Conservation (phyloP, 2,888 invertebrate genomes). For the Calameuta pallipes region DNA sequence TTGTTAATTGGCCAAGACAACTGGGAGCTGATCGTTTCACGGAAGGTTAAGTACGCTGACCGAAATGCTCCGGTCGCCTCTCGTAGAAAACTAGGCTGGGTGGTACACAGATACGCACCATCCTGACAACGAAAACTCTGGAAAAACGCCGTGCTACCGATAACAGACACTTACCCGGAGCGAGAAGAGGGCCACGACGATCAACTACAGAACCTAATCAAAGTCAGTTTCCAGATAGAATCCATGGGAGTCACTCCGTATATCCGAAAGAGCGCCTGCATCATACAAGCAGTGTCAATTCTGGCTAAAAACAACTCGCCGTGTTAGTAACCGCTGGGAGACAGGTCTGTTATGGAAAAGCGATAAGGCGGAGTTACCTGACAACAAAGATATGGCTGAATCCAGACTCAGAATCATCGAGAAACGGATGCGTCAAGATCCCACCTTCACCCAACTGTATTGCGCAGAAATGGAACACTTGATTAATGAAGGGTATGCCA, state of each 20-base stretch:
- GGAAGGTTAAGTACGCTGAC: background rate
- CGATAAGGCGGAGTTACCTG: background rate
- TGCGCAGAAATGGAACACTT: background rate
- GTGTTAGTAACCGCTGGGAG: slow-evolving; percentile 9
- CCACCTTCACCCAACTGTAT: slow-evolving; percentile 2
- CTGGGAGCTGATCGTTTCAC: slow-evolving; percentile 12
- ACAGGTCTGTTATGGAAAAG: slow-evolving; percentile 13
- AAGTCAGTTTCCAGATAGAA: background rate
- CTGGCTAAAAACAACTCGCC: slow-evolving; percentile 9
- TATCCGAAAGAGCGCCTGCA: background rate
- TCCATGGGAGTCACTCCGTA: background rate
- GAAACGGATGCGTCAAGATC: slow-evolving; percentile 11
- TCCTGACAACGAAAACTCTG: background rate
- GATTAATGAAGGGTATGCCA: slow-evolving; percentile 5
- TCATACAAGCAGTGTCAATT: slow-evolving; percentile 7
- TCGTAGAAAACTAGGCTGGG: background rate
- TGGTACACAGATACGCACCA: background rate
- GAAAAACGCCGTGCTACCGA: background rate
- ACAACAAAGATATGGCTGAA: slow-evolving; percentile 1
- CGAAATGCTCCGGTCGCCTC: background rate
- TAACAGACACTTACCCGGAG: background rate
- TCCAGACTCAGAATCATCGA: slow-evolving; percentile 10
- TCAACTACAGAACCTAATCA: background rate
- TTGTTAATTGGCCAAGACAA: slow-evolving; percentile 21
- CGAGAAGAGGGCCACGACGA: background rate